Base-by-base conservation (phyloP, 2,888 invertebrate species). In the Halictus ligatus region DNA sequence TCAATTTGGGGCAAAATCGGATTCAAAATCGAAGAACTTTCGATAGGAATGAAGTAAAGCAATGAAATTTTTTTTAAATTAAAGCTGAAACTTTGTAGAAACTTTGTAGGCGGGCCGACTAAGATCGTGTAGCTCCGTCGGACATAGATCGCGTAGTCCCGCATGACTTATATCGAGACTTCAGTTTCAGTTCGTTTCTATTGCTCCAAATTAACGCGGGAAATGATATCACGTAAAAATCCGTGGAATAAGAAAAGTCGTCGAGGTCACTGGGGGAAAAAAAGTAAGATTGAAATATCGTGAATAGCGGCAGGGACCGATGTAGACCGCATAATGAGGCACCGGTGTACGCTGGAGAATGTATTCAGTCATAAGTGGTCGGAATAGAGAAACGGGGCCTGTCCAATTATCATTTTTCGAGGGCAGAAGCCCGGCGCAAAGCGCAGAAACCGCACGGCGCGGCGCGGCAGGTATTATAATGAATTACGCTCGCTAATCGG, bases 401-500 rank as follows among this genome's bases (percentile, higher is more conserved):
- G 10, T 48, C 71, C 13, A 50, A 58, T 60, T 50, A 80, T 80
- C 46, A 78, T 60, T 60, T 60, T 81, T 54, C 78, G 54, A 78
- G 64, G 50, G 5, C 18, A 25, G 35, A n/a, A 50, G 21, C 46
- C 46, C 43, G n/a, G 35, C 75, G 18, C n/a, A 18, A 12, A n/a
- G 25, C 8, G 35, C 35, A 50, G 48, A 35, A 64, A 79, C 58
- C 54, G 40, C 35, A 69, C 50, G 35, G 40, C 5, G 64, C 50
- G 64, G 75, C 60, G 64, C n/a, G n/a, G n/a, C n/a, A n/a, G n/a
- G 58, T 48, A 40, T 73, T 78, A 29, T 67, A 75, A 76, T 77
- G 82, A 80, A 80, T 80, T 67, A 75, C 67, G 13, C 21, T 71
- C 74, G 75, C 84, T 88, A 87, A 87, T 87, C 87, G 87, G 87